Percentiles rank a stretch among this genome's conserved stretches.
These are phyloP conservation scores for Heliconius aoede DNA, from an alignment of 2,888 invertebrate species.

Conservation along the genomic window DNA sequence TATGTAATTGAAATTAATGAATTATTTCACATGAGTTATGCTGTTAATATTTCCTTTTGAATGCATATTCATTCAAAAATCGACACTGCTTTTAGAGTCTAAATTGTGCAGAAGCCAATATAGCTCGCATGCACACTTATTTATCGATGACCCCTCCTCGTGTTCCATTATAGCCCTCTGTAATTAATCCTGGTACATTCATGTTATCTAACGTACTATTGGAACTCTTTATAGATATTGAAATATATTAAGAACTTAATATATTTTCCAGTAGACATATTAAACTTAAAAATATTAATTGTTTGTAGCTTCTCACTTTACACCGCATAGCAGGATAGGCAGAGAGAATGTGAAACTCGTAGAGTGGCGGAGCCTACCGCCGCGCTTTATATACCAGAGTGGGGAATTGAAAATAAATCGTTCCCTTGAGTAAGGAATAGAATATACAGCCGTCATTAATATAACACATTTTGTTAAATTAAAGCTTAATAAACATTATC, in stretches of 20 bases:
- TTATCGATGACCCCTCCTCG: conserved; percentile 40
- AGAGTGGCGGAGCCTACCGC: too few species aligned
- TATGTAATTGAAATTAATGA: neutral
- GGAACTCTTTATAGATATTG: neutral
- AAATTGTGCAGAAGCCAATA: conserved; percentile 42
- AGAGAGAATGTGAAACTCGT: too few species aligned
- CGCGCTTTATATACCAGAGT: too few species aligned
- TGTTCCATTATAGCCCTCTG: conserved; percentile 36
- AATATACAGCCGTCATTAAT: too few species aligned
- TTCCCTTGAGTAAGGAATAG: too few species aligned
- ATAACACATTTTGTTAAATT: too few species aligned
- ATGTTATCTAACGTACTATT: conserved; percentile 10
- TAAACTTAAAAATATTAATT: neutral
- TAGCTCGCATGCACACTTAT: conserved; percentile 34
- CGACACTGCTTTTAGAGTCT: conserved; percentile 35
- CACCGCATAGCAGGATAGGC: neutral
- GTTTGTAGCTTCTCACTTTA: neutral
- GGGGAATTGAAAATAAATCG: too few species aligned
- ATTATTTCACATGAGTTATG: neutral
- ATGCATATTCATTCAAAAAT: conserved; percentile 29
- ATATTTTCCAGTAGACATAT: neutral
- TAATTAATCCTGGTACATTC: conserved; percentile 42
- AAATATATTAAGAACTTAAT: neutral
- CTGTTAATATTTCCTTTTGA: neutral
- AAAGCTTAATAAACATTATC: too few species aligned